Evolutionary conservation across 2,888 invertebrate species (phyloP).

Genomic region (Anthoptus insignis): DNA sequence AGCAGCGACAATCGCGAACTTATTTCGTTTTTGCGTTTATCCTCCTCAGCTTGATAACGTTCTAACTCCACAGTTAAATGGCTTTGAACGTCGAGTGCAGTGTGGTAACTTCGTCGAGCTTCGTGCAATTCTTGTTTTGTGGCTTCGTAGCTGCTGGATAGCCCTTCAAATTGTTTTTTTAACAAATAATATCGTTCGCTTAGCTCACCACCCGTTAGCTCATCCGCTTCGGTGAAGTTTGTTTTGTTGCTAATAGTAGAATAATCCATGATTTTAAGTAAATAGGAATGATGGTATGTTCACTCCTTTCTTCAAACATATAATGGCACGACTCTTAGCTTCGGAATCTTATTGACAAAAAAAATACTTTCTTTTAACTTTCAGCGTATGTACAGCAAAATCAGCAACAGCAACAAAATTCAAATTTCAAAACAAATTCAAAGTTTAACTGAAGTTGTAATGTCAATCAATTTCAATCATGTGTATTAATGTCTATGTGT

Average conservation of each 20-base stretch:
- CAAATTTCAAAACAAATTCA: not conserved
- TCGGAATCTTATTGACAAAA: too few species aligned
- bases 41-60: conserved; percentile 71
- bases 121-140: conserved; percentile 81
- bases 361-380: too few species aligned
- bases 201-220: conserved; percentile 72
- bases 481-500: too few species aligned
- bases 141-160: conserved; percentile 69
- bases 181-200: conserved; percentile 74
- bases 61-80: conserved; percentile 78
- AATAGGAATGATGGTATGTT: too few species aligned
- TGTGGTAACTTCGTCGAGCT: conserved; percentile 73
- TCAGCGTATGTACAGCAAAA: too few species aligned
- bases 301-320: too few species aligned
- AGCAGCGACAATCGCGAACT: conserved; percentile 64
- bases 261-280: conserved; percentile 70
- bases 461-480: too few species aligned
- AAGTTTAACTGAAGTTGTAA: not conserved
- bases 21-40: conserved; percentile 63
- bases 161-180: conserved; percentile 73
- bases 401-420: not conserved
- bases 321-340: too few species aligned
- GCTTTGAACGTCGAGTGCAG: conserved; percentile 77
- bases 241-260: conserved; percentile 80
- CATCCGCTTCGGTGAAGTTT: conserved; percentile 70